A percentile compares a stretch with the other conserved stretches of the same genome.
Conservation (phyloP, 2,888 invertebrate genomes). For the Biston betularia region DNA sequence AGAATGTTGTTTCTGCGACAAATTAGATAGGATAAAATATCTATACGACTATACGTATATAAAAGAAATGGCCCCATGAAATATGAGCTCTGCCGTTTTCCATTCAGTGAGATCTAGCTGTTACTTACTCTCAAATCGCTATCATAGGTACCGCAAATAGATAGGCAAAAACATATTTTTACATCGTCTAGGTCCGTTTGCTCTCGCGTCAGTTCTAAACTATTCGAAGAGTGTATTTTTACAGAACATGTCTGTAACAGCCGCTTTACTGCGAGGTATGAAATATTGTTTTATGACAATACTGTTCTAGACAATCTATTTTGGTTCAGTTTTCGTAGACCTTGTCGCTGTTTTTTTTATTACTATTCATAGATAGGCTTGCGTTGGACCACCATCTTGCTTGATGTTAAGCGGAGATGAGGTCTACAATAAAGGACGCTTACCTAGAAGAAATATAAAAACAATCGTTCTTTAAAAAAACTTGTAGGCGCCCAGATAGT, state of each 20-base stretch:
- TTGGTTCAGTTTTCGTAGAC: not conserved
- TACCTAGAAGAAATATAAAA: no score
- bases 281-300: conserved; percentile 23
- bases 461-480: no score
- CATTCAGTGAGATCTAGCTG: not conserved
- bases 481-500: no score
- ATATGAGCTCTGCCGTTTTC: not conserved
- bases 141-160: conserved; percentile 31
- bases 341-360: no score
- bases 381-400: no score
- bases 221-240: conserved; percentile 50
- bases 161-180: conserved; percentile 7
- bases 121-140: conserved; percentile 28
- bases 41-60: not conserved
- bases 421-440: no score
- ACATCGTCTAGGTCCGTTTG: conserved; percentile 37
- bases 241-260: conserved; percentile 22
- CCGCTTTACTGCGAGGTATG: conserved; percentile 10
- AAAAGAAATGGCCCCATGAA: no score
- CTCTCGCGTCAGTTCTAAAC: conserved; percentile 51
- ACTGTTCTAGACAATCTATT: conserved; percentile 1
- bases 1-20: not conserved
- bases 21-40: not conserved
- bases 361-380: no score
- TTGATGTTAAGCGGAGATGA: no score